These are phyloP conservation scores for Anhinga rufa DNA, from an alignment of 2,113 vertebrate species.

Conservation along the genomic window DNA sequence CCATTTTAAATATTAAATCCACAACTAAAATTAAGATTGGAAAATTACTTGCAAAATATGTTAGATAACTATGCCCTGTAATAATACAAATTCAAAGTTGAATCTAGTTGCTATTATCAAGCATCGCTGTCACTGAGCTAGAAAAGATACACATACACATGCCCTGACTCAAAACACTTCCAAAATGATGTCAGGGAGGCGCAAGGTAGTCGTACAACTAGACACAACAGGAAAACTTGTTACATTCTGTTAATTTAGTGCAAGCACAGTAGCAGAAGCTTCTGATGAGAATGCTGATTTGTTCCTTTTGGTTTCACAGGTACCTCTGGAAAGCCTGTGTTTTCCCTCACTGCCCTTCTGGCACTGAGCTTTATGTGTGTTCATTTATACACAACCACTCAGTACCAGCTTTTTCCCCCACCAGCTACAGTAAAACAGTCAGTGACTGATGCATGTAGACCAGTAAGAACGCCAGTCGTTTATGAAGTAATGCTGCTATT, in stretches of 20 bases:
- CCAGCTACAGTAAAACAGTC: neutral
- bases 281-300: neutral
- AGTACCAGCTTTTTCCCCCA: neutral
- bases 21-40: neutral
- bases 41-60: neutral
- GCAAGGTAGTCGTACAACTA: neutral
- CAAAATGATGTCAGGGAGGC: neutral
- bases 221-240: neutral
- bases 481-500: neutral
- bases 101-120: neutral
- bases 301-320: neutral
- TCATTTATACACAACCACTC: neutral
- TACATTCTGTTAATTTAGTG: neutral
- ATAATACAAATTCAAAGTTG: neutral
- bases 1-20: neutral
- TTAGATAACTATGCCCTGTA: neutral
- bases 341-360: neutral
- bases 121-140: neutral
- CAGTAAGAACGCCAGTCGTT: neutral
- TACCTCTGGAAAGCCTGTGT: neutral
- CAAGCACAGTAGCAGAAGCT: neutral
- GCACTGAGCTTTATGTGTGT: neutral
- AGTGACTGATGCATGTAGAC: neutral
- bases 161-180: neutral
- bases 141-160: neutral